These are phyloP conservation scores for Drosophila parabipectinata DNA, from an alignment of 1,140 invertebrate species.

Conservation along the genomic window DNA sequence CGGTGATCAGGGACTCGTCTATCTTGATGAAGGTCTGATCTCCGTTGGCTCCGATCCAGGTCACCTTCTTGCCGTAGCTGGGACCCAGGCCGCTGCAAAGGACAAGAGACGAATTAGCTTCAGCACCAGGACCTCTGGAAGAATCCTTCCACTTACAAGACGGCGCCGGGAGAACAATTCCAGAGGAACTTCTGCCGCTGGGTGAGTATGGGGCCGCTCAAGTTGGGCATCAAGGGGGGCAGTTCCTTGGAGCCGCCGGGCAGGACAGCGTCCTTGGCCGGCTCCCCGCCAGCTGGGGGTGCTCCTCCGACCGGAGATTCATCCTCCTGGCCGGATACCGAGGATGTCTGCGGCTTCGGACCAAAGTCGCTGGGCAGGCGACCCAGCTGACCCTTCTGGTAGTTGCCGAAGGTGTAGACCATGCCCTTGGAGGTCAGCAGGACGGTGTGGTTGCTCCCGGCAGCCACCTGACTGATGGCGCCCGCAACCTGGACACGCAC, in stretches of 20 bases:
- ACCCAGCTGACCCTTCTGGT: conserved; percentile 97
- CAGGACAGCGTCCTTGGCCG: conserved; percentile 21
- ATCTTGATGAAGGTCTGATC: conserved; percentile 98
- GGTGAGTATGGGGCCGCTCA: conserved; percentile 42
- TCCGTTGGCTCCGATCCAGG: conserved; percentile 96
- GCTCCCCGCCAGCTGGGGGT: conserved; percentile 41
- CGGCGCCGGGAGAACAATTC: conserved; percentile 92
- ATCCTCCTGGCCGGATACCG: conserved; percentile 16
- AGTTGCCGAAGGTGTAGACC: conserved; percentile 96
- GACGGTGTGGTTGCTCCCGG: conserved; percentile 97
- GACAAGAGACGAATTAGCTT: background rate
- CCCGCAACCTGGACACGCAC: conserved; percentile 90
- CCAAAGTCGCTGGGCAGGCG: conserved; percentile 84
- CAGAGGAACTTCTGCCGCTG: conserved; percentile 86
- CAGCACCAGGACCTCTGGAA: too few relatives aligned
- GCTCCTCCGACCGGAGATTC: conserved; percentile 59
- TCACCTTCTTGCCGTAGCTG: conserved; percentile 91
- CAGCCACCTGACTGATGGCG: conserved; percentile 90
- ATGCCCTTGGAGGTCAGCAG: conserved; percentile 95
- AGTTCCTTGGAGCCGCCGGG: conserved; percentile 69
- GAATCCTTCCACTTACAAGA: conserved; percentile 85
- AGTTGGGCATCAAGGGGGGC: conserved; percentile 54
- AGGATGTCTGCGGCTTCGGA: background rate
- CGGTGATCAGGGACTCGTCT: conserved; percentile 96
- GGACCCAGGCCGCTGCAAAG: conserved; percentile 88